These are phyloP conservation scores for Orientallactaga bullata DNA, from an alignment of 2,113 vertebrate species.

Conservation along the genomic window DNA sequence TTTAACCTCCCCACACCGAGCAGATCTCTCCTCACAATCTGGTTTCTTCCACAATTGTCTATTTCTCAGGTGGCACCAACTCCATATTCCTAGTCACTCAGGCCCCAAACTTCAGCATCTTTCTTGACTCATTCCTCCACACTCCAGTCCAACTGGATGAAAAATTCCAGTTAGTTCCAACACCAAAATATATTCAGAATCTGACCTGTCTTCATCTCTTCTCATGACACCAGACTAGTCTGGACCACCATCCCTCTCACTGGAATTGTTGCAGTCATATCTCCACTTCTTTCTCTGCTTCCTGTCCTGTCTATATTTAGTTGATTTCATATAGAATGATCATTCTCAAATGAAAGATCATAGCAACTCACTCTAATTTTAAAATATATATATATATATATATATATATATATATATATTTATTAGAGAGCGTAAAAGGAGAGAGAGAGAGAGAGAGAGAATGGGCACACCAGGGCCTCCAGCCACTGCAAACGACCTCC, in stretches of 20 bases:
- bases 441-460: no score
- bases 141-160: not conserved
- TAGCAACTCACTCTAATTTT: no score
- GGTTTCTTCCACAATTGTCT: not conserved
- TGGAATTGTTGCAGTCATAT: not conserved
- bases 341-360: not conserved
- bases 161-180: not conserved
- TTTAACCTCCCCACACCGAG: not conserved
- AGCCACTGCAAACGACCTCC: no score
- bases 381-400: no score
- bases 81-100: not conserved
- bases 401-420: no score
- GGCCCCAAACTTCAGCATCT: not conserved
- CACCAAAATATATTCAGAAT: slow-evolving; percentile 7
- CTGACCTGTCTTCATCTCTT: not conserved
- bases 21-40: not conserved
- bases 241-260: not conserved
- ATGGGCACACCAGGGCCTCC: no score
- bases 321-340: not conserved
- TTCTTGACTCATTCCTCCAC: not conserved
- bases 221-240: not conserved
- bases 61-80: not conserved
- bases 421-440: no score
- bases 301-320: not conserved
- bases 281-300: not conserved